Evolutionary conservation across 1,140 invertebrate genomes (phyloP).

Genomic region (Chrysoperla carnea): DNA sequence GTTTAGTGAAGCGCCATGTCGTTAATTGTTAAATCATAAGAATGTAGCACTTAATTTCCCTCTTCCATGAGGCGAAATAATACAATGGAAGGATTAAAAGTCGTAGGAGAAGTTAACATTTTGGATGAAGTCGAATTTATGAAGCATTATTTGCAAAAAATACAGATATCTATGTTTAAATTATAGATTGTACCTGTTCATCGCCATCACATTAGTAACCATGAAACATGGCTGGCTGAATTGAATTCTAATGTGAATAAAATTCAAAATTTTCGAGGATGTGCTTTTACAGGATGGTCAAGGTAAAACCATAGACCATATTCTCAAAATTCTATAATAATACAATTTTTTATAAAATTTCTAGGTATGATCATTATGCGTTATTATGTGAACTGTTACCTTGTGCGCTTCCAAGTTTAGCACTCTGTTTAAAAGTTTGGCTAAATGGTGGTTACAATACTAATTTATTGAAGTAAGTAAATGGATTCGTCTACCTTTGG

Average conservation of each 20-base stretch:
- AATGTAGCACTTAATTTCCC: too few relatives aligned
- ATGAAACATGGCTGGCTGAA: slow-evolving; percentile 42
- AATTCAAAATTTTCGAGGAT: slow-evolving; percentile 35
- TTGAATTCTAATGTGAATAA: slow-evolving; percentile 28
- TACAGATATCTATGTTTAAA: too few relatives aligned
- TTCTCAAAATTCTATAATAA: not conserved
- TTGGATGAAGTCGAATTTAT: too few relatives aligned
- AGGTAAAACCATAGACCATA: slow-evolving; percentile 24
- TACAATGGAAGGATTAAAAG: too few relatives aligned
- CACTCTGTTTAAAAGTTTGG: slow-evolving; percentile 37
- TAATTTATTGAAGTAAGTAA: slow-evolving; percentile 23
- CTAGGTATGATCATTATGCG: slow-evolving; percentile 77
- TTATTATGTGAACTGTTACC: slow-evolving; percentile 74
- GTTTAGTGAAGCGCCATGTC: too few relatives aligned
- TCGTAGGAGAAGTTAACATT: too few relatives aligned
- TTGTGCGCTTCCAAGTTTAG: slow-evolving; percentile 50
- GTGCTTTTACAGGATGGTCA: slow-evolving; percentile 54
- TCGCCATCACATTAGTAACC: slow-evolving; percentile 44
- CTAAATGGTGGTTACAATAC: slow-evolving; percentile 26
- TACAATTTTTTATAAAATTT: slow-evolving; percentile 11
- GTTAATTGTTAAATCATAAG: too few relatives aligned
- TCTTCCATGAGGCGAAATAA: too few relatives aligned
- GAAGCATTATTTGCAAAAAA: too few relatives aligned
- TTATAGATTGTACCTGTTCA: slow-evolving; percentile 31
- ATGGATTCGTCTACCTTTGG: not conserved